These are phyloP conservation scores for Bostrychus sinensis DNA, from an alignment of 2,113 vertebrate genomes.

Conservation along the genomic window DNA sequence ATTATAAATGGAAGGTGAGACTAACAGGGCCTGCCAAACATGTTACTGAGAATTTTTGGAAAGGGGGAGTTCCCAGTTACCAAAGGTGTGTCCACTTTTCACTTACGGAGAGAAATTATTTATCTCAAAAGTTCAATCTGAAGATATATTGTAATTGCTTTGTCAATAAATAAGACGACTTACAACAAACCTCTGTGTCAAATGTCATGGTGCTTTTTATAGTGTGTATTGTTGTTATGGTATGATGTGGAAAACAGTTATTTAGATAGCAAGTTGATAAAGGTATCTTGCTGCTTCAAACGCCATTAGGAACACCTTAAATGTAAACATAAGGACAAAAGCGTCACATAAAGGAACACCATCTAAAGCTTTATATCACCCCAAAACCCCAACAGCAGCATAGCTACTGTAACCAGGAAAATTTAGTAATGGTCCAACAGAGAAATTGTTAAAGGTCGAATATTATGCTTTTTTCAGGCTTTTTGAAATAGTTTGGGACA, in stretches of 20 bases:
- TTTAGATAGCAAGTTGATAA: not conserved
- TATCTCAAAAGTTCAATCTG: not conserved
- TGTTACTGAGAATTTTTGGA: not conserved
- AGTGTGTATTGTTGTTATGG: not conserved
- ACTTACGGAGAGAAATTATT: not conserved
- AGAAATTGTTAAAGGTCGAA: too few relatives aligned
- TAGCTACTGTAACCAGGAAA: too few relatives aligned
- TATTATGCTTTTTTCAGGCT: too few relatives aligned
- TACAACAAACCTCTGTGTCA: not conserved
- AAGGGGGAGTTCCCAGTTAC: not conserved
- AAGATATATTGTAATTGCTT: not conserved
- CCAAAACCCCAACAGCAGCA: too few relatives aligned
- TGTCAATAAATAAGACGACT: not conserved
- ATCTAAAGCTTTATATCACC: too few relatives aligned
- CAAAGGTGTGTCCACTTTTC: not conserved
- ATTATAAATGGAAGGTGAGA: constrained; percentile 28
- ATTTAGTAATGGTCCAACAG: too few relatives aligned
- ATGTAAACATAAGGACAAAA: not conserved
- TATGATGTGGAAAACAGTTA: not conserved
- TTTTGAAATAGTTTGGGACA: too few relatives aligned
- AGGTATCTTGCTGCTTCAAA: constrained; percentile 1
- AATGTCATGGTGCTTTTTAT: not conserved
- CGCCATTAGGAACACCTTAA: not conserved
- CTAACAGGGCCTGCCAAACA: constrained; percentile 21
- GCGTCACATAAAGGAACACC: not conserved